Evolutionary conservation across 2,888 invertebrate genomes (phyloP), one percentile per base, ranked within the genome.

Genomic region (Xestia rhomboidea): DNA sequence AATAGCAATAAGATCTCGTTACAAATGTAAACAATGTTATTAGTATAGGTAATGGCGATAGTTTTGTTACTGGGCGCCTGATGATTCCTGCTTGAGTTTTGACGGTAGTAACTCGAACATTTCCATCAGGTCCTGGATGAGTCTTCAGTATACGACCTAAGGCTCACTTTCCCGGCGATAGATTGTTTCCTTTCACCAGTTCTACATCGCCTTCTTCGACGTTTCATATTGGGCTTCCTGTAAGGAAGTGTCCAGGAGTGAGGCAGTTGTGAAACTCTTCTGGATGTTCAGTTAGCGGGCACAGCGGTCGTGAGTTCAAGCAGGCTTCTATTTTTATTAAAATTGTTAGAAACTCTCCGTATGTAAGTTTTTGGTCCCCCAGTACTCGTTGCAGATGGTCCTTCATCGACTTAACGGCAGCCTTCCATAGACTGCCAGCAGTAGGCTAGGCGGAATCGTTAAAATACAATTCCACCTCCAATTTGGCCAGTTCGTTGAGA

Each of bases 181-280:
- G 21, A 68, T n/a, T 74, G 62, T 68, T 34, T 2, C 76, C 76
- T 27, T 73, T 73, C 44, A 81, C 68, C 30, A 77, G 67, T n/a
- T 76, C 77, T 13, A 81, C 15, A 34, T 76, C 77, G 15, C 63
- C 67, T 62, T 68, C 41, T 34, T 34, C 4, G 34, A 34, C 34
- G 34, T 34, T 34, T 34, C 34, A 34, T 49, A 24, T 51, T 24
- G 51, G 11, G 4, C 51, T 51, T 51, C 51, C 24, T 24, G 24
- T 51, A 6, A 51, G 51, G 51, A 24, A 49, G 49, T 49, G 49
- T 49, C 49, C 49, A 49, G 49, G 21, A 49, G 49, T 49, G 24
- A 49, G 49, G 21, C 21, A 49, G 49, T n/a, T n/a, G n/a, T n/a
- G n/a, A n/a, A n/a, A n/a, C n/a, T n/a, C n/a, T 24, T 51, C 51